These are phyloP conservation scores for Gymnorhina tibicen DNA, from an alignment of 2,113 vertebrate species.

Conservation along the genomic window DNA sequence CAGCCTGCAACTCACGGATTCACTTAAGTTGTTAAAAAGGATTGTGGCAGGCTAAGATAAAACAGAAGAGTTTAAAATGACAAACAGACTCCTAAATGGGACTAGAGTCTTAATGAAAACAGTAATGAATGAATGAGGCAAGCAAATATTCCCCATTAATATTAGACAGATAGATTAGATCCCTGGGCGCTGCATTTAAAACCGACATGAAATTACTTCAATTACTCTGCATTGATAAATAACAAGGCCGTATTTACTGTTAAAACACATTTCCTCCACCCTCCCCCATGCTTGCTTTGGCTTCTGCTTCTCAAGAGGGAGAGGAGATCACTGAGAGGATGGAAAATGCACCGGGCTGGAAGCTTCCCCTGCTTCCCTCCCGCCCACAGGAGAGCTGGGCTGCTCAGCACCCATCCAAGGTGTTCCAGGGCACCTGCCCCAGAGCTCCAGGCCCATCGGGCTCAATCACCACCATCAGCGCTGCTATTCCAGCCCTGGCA, in stretches of 20 bases:
- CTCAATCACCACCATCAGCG: background rate
- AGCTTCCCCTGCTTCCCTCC: background rate
- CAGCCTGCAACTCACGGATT: conserved; percentile 32
- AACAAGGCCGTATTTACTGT: conserved; percentile 46
- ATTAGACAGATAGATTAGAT: conserved; percentile 71
- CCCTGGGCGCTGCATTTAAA: conserved; percentile 58
- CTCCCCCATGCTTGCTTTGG: background rate
- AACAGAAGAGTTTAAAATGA: conserved; percentile 73
- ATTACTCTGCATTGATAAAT: conserved; percentile 70
- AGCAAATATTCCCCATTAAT: conserved; percentile 72
- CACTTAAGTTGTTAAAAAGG: conserved; percentile 50
- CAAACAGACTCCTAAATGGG: conserved; percentile 74
- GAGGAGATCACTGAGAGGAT: background rate
- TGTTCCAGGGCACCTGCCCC: background rate
- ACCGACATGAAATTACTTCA: conserved; percentile 68
- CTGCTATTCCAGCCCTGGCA: background rate
- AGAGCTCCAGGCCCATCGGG: background rate
- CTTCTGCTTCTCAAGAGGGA: background rate
- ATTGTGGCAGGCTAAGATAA: conserved; percentile 65
- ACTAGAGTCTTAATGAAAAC: conserved; percentile 75
- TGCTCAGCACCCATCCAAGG: background rate
- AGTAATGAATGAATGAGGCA: conserved; percentile 68
- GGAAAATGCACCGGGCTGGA: background rate
- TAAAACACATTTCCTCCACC: background rate
- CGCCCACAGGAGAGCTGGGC: background rate